Conservation (phyloP, 2,888 invertebrate genomes). For the Pterostichus madidus region DNA sequence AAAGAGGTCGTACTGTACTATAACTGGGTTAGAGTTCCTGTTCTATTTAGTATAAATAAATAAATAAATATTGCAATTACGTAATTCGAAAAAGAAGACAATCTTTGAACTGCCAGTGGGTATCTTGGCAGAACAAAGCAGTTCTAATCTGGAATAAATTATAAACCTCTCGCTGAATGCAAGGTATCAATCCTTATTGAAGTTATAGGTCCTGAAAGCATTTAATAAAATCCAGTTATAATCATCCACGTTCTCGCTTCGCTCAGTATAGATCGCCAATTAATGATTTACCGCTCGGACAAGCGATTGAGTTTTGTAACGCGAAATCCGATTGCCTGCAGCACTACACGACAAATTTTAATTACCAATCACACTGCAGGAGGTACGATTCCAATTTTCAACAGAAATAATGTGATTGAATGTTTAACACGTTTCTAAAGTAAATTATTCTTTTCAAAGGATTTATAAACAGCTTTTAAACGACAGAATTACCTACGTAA, state of each 20-base stretch:
- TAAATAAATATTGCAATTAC: no score
- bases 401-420: constrained; percentile 39
- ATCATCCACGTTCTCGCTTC: not conserved
- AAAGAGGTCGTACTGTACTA: no score
- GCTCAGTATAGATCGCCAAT: not conserved
- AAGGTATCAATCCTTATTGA: no score
- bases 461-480: constrained; percentile 9
- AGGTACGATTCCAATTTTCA: constrained; percentile 53
- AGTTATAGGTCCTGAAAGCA: no score
- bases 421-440: constrained; percentile 6
- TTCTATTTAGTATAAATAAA: no score
- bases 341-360: constrained; percentile 42
- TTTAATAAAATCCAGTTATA: not conserved
- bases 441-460: constrained; percentile 11
- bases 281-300: constrained; percentile 15
- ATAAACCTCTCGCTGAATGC: no score
- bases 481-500: not conserved
- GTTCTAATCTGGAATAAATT: no score
- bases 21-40: no score
- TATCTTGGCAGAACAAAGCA: no score
- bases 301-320: constrained; percentile 2
- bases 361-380: constrained; percentile 59
- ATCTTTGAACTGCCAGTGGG: no score
- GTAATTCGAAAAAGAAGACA: no score
- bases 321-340: constrained; percentile 7